Percentiles rank a stretch among this genome's conserved stretches.
Conservation (phyloP, 2,113 vertebrate species). For the Apteryx owenii region DNA sequence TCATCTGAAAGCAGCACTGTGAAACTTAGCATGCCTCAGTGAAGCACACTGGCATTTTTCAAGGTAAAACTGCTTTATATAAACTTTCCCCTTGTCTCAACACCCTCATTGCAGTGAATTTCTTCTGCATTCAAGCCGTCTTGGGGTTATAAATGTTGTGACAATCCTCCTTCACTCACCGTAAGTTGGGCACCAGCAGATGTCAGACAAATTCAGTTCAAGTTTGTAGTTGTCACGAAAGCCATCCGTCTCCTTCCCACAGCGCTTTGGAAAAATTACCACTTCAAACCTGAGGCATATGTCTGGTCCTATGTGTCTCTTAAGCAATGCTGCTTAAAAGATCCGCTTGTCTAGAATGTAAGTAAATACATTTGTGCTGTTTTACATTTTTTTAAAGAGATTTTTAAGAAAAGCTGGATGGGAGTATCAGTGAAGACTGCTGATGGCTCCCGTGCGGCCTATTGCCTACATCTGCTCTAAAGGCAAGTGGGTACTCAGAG, state of each 20-base stretch:
- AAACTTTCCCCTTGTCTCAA: not conserved
- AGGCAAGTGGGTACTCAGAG: accelerated
- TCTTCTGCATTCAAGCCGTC: not conserved
- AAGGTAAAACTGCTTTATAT: not conserved
- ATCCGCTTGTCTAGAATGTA: not conserved
- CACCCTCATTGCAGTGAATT: not conserved
- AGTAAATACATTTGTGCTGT: not conserved
- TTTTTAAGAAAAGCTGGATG: not conserved
- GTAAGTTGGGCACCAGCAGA: not conserved
- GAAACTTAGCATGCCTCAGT: too few relatives aligned
- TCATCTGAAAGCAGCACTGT: not conserved
- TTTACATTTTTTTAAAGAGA: not conserved
- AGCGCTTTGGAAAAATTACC: not conserved
- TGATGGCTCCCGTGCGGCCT: accelerated
- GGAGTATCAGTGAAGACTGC: accelerated
- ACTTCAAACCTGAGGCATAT: accelerated
- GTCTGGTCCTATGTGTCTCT: not conserved
- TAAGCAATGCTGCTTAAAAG: too few relatives aligned
- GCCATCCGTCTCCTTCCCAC: not conserved
- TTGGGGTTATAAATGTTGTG: not conserved
- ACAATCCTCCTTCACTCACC: not conserved
- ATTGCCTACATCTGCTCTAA: not conserved
- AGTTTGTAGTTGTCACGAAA: not conserved
- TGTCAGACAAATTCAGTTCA: not conserved
- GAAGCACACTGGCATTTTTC: not conserved